Evolutionary conservation across 2,888 invertebrate species (phyloP).

Genomic region (Volucella bombylans): DNA sequence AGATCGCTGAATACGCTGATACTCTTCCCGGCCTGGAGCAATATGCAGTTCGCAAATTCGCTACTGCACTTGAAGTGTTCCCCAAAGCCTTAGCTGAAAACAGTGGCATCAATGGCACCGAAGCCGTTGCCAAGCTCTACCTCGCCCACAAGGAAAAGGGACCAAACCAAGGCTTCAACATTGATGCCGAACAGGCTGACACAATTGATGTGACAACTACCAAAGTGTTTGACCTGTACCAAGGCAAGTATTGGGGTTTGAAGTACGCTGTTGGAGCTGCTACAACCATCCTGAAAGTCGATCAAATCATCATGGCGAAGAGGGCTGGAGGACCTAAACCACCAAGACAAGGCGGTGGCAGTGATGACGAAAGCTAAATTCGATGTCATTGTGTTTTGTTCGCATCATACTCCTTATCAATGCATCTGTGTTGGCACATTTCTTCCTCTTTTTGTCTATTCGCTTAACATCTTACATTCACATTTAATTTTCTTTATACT

Average conservation of each 20-base stretch:
- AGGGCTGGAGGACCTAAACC: slow-evolving; percentile 97
- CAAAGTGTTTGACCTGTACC: slow-evolving; percentile 91
- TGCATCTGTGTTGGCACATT: slow-evolving; percentile 45
- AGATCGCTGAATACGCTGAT: slow-evolving; percentile 93
- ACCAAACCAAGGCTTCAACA: slow-evolving; percentile 92
- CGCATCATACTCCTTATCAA: slow-evolving; percentile 40
- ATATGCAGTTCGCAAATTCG: slow-evolving; percentile 97
- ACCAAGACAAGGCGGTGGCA: slow-evolving; percentile 86
- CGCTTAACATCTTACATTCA: slow-evolving; percentile 53
- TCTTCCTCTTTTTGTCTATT: slow-evolving; percentile 34
- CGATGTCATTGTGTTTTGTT: neutral
- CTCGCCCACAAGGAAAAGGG: slow-evolving; percentile 95
- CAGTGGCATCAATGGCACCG: slow-evolving; percentile 93
- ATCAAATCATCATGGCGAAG: slow-evolving; percentile 99
- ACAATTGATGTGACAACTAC: slow-evolving; percentile 90
- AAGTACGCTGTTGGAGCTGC: slow-evolving; percentile 98
- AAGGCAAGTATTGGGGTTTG: slow-evolving; percentile 95
- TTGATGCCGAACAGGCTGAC: slow-evolving; percentile 89
- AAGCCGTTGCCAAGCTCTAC: slow-evolving; percentile 93
- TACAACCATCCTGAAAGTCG: slow-evolving; percentile 94
- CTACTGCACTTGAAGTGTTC: slow-evolving; percentile 92
- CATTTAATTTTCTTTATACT: slow-evolving; percentile 46
- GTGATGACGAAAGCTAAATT: slow-evolving; percentile 89
- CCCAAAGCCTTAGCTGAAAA: slow-evolving; percentile 97
- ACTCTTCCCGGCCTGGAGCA: slow-evolving; percentile 97